phyloP scores from a whole-genome alignment of 2,797 vertebrate genomes.

The Microcaecilia unicolor region DNA sequence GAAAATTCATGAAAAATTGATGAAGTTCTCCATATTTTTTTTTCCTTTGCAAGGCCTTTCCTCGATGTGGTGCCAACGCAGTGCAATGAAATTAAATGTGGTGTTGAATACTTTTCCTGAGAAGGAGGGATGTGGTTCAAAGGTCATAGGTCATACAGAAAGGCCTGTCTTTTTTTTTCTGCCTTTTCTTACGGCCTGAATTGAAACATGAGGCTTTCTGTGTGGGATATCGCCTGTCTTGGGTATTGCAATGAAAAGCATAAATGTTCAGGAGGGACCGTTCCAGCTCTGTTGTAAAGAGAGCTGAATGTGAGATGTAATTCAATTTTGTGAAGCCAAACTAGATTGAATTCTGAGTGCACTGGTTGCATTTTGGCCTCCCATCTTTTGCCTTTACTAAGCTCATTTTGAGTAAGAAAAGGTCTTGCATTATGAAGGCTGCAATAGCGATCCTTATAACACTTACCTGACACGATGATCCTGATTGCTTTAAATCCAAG shows the following conservation, averaged over 20 bases:
- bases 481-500: slow-evolving; percentile 42
- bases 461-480: slow-evolving; percentile 39
- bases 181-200: slow-evolving; percentile 16
- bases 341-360: slow-evolving; percentile 67
- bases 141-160: slow-evolving; percentile 45
- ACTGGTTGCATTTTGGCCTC: slow-evolving; percentile 40
- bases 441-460: slow-evolving; percentile 35
- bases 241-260: slow-evolving; percentile 16
- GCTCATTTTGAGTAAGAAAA: slow-evolving; percentile 41
- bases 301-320: slow-evolving; percentile 52
- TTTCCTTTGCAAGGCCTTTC: slow-evolving; percentile 39
- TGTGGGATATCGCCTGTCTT: slow-evolving; percentile 16
- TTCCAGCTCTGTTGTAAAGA: slow-evolving; percentile 29
- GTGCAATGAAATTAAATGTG: slow-evolving; percentile 50
- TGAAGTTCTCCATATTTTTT: slow-evolving; percentile 82
- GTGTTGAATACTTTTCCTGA: slow-evolving; percentile 55
- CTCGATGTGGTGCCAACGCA: slow-evolving; percentile 26
- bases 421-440: slow-evolving; percentile 56
- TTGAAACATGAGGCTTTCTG: slow-evolving; percentile 23
- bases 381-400: slow-evolving; percentile 50
- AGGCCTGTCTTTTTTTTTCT: slow-evolving; percentile 13
- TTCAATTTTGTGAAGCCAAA: slow-evolving; percentile 62
- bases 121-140: slow-evolving; percentile 55
- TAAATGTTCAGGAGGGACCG: slow-evolving; percentile 11
- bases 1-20: slow-evolving; percentile 98